Conservation (phyloP, 2,113 vertebrate genomes). For the Emydocephalus ijimae region DNA sequence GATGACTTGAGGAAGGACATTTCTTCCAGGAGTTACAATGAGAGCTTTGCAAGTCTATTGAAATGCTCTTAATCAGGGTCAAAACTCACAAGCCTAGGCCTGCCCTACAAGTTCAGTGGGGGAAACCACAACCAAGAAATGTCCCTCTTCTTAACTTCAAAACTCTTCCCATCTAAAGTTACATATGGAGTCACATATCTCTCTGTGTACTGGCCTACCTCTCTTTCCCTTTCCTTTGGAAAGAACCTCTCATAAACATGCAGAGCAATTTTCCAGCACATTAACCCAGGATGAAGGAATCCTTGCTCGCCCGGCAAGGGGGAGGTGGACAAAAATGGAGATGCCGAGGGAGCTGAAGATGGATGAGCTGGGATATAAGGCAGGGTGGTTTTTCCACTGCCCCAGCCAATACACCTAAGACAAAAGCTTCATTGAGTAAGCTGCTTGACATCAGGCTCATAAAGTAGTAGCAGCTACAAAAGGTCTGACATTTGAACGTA, state of each 20-base stretch:
- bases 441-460: slow-evolving; percentile 98
- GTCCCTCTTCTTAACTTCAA: slow-evolving; percentile 74
- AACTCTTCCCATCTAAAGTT: slow-evolving; percentile 57
- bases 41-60: slow-evolving; percentile 78
- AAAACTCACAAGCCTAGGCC: slow-evolving; percentile 84
- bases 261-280: slow-evolving; percentile 99
- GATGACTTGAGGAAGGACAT: slow-evolving; percentile 78
- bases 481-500: slow-evolving; percentile 95
- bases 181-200: background rate
- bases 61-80: slow-evolving; percentile 84
- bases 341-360: slow-evolving; percentile 86
- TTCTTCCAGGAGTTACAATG: slow-evolving; percentile 77
- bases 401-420: slow-evolving; percentile 87
- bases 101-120: slow-evolving; percentile 81
- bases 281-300: slow-evolving; percentile 90
- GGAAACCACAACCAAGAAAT: slow-evolving; percentile 55
- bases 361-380: slow-evolving; percentile 93
- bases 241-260: slow-evolving; percentile 95
- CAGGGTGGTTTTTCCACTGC: slow-evolving; percentile 96
- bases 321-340: slow-evolving; percentile 64
- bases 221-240: slow-evolving; percentile 89
- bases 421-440: slow-evolving; percentile 98
- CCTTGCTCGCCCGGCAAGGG: slow-evolving; percentile 85
- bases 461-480: slow-evolving; percentile 98
- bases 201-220: slow-evolving; percentile 34